phyloP scores from a whole-genome alignment of 2,888 invertebrate genomes.

The Himalopsyche tibetana region DNA sequence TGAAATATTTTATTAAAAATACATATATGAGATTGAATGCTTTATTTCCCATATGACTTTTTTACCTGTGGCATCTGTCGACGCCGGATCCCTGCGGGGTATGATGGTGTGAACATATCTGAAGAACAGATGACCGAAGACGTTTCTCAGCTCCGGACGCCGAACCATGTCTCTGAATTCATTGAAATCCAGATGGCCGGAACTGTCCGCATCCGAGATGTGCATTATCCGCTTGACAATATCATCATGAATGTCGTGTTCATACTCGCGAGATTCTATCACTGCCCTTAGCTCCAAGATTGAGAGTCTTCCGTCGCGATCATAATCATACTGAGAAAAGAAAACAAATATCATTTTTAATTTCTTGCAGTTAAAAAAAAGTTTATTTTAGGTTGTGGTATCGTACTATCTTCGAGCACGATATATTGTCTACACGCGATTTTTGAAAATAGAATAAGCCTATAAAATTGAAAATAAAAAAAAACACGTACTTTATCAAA shows the following conservation, averaged over 20 bases:
- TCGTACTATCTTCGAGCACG: neutral
- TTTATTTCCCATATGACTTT: neutral
- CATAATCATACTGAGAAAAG: slow-evolving; percentile 80
- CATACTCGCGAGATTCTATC: slow-evolving; percentile 79
- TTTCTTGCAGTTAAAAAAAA: neutral
- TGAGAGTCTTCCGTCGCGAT: slow-evolving; percentile 83
- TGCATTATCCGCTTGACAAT: slow-evolving; percentile 82
- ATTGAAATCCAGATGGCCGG: slow-evolving; percentile 82
- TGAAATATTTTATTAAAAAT: no score
- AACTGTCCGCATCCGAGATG: slow-evolving; percentile 79
- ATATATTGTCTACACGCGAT: neutral
- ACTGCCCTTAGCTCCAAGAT: slow-evolving; percentile 81
- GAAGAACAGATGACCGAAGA: slow-evolving; percentile 81
- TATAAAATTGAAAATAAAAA: neutral
- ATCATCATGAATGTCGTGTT: slow-evolving; percentile 81
- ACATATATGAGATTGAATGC: no score
- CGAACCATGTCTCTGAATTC: slow-evolving; percentile 86
- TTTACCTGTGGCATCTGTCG: slow-evolving; percentile 73
- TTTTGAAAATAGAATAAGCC: neutral
- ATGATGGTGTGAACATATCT: slow-evolving; percentile 79
- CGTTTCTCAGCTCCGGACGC: slow-evolving; percentile 78
- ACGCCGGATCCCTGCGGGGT: slow-evolving; percentile 68
- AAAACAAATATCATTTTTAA: neutral
- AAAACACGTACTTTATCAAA: neutral
- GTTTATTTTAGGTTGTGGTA: neutral